Conservation (phyloP, 2,888 invertebrate species). For the Seira musarum region DNA sequence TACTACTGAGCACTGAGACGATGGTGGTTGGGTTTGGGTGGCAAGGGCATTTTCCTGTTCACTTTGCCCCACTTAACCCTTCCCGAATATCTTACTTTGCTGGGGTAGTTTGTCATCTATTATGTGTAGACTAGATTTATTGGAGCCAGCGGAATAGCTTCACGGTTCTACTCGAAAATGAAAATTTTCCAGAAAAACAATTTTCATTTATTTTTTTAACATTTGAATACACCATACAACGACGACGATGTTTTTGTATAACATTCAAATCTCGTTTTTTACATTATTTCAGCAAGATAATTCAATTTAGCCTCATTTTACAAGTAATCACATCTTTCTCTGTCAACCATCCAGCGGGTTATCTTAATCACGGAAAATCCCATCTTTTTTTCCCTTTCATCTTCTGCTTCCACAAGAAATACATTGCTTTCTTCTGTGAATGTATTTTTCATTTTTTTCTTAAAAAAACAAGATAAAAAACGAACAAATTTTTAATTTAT, state of each 20-base stretch:
- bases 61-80: neutral
- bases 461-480: constrained; percentile 14
- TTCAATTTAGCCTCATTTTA: constrained; percentile 55
- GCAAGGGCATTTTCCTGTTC: neutral
- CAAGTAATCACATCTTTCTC: constrained; percentile 56
- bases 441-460: constrained; percentile 11
- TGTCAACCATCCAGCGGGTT: constrained; percentile 41
- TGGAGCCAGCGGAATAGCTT: neutral
- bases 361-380: constrained; percentile 49
- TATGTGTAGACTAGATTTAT: constrained; percentile 7
- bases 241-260: neutral
- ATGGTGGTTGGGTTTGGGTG: neutral
- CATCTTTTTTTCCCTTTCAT: constrained; percentile 45
- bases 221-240: neutral
- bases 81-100: neutral
- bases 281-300: constrained; percentile 35
- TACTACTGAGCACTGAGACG: neutral
- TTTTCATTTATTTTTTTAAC: neutral
- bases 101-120: constrained; percentile 4
- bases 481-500: constrained; percentile 39
- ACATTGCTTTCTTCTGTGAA: neutral
- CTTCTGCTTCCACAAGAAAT: constrained; percentile 49
- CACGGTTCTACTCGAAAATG: neutral
- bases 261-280: constrained; percentile 17
- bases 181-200: constrained; percentile 7